Percentiles rank a stretch among this genome's conserved stretches.
These are phyloP conservation scores for Drosophila vallismaia DNA, from an alignment of 2,888 invertebrate species.

Conservation along the genomic window DNA sequence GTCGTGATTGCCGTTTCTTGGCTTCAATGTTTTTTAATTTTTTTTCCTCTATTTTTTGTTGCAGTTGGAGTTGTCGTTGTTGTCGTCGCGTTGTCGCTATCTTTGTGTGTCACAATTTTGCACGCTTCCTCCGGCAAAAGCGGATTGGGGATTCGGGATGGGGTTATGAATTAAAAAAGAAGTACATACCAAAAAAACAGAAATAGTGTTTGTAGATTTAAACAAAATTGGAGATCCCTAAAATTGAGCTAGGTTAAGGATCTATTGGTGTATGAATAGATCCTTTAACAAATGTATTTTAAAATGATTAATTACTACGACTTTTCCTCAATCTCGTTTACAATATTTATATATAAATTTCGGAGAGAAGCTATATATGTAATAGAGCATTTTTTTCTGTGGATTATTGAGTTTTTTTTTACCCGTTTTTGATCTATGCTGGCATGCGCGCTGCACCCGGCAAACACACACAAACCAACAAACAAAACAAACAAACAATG, in stretches of 20 bases:
- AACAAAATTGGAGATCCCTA: background rate
- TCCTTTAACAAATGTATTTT: too few relatives aligned
- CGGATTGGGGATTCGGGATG: constrained; percentile 18
- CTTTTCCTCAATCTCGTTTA: too few relatives aligned
- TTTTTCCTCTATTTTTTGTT: constrained; percentile 13
- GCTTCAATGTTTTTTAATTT: constrained; percentile 19
- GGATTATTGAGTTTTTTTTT: constrained; percentile 33
- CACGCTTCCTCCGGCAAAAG: constrained; percentile 67
- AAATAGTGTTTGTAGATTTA: background rate
- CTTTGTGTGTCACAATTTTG: constrained; percentile 78
- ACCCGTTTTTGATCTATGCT: constrained; percentile 73
- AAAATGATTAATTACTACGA: too few relatives aligned
- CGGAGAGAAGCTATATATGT: too few relatives aligned
- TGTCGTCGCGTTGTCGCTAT: constrained; percentile 57
- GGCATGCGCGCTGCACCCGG: constrained; percentile 71
- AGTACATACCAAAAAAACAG: background rate
- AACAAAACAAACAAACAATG: constrained; percentile 53
- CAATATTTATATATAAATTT: too few relatives aligned
- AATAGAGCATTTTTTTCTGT: too few relatives aligned
- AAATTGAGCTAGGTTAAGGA: background rate
- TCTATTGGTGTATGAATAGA: too few relatives aligned
- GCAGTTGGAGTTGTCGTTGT: constrained; percentile 31
- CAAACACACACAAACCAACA: constrained; percentile 57
- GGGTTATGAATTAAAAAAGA: constrained; percentile 46
- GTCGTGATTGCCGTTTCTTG: constrained; percentile 43